Evolutionary conservation across 23 tunicate species (phyloP).

Genomic region (Oikopleura albicans): DNA sequence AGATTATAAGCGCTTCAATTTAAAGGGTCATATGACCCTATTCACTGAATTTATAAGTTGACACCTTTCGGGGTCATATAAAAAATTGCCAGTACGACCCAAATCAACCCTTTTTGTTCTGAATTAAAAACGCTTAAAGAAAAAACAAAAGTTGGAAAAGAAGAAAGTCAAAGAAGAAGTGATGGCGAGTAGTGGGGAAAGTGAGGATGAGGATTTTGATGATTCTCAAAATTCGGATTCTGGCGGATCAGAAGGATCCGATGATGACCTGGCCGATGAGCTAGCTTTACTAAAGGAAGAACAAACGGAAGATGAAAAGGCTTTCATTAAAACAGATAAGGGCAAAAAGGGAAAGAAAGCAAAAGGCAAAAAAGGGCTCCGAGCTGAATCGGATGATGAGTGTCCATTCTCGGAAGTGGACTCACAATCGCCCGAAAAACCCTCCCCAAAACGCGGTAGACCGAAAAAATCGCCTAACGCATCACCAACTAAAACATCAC

Average conservation of each 20-base stretch:
- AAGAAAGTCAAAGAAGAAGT: background rate
- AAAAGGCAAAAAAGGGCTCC: no score
- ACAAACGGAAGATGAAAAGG: background rate
- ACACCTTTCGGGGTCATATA: no score
- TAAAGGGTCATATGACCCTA: no score
- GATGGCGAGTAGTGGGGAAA: background rate
- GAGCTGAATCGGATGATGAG: no score
- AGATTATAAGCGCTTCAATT: no score
- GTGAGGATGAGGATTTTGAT: background rate
- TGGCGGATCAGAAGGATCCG: background rate
- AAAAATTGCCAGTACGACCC: no score
- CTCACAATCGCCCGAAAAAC: background rate
- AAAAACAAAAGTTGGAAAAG: background rate
- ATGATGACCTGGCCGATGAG: background rate
- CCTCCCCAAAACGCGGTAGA: background rate
- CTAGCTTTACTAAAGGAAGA: background rate
- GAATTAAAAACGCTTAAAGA: no score
- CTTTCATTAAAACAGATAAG: no score
- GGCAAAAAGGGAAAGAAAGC: no score
- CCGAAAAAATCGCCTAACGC: background rate
- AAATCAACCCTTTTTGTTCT: no score
- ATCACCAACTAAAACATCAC: background rate
- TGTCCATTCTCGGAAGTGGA: background rate
- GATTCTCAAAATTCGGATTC: background rate
- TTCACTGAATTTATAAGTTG: no score